A percentile compares a stretch with the other conserved stretches of the same genome.
Conservation (phyloP, 2,888 invertebrate genomes). For the Gastrophysa polygoni region DNA sequence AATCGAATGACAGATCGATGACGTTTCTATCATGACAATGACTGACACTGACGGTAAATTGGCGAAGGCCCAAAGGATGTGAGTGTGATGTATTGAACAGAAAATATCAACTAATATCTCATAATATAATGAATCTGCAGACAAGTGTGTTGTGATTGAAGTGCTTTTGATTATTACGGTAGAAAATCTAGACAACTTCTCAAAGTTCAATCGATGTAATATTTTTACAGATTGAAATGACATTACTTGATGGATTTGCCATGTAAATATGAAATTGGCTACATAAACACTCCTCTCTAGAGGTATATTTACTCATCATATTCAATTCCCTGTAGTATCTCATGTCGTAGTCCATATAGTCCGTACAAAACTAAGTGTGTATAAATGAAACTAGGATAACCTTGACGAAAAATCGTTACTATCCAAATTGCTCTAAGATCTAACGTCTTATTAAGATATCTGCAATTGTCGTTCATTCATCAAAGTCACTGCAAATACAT, state of each 20-base stretch:
- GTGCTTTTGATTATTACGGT: no score
- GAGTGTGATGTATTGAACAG: no score
- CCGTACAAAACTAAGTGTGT: background rate
- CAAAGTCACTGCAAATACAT: background rate
- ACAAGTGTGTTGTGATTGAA: no score
- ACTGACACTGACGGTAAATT: no score
- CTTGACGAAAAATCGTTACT: slow-evolving; percentile 34
- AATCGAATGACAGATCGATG: no score
- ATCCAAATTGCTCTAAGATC: slow-evolving; percentile 21
- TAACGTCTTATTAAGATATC: background rate
- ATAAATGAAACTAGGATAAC: slow-evolving; percentile 17
- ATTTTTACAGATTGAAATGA: background rate
- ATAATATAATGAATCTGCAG: no score
- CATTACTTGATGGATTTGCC: background rate
- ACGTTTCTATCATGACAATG: no score
- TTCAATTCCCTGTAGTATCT: background rate
- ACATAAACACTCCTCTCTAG: background rate
- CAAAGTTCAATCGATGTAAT: no score
- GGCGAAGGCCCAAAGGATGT: no score
- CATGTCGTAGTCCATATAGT: no score
- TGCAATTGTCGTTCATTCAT: background rate
- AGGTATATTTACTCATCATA: background rate
- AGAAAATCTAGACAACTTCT: no score
- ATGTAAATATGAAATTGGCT: background rate
- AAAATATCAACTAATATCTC: no score